Evolutionary conservation across 2,888 invertebrate genomes (phyloP), one percentile per base, ranked within the genome.

Genomic region (Onchidella celtica): DNA sequence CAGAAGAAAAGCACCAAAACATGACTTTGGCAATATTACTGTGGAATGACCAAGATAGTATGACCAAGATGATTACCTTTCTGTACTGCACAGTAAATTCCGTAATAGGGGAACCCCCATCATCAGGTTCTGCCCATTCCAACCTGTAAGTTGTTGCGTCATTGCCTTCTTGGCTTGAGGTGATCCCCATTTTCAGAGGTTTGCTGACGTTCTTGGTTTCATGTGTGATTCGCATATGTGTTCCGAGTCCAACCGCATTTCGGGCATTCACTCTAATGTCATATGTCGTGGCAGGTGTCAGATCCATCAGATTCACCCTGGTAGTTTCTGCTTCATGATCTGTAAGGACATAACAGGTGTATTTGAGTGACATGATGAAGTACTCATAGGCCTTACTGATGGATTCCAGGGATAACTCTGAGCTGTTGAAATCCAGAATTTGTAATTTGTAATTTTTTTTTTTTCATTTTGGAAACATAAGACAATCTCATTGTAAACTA

Each of bases 41-140:
- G n/a, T n/a, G n/a, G n/a, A n/a, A n/a, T n/a, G n/a, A n/a, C n/a
- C n/a, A n/a, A n/a, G n/a, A n/a, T n/a, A n/a, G n/a, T n/a, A n/a
- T n/a, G n/a, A n/a, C n/a, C n/a, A n/a, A n/a, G n/a, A n/a, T n/a
- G n/a, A n/a, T n/a, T n/a, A 80, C 80, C 59, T 34, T 14, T 57
- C 40, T 66, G 68, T 68, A 80, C 17, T n/a, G 24, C n/a, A 80
- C 32, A 29, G 17, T 40, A 21, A 38, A 74, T 21, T 73, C 17
- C n/a, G 27, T 80, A 40, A 80, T 68, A n/a, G 68, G 59, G 21
- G 80, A 80, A 34, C 80, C 80, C 14, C 80, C 74, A 34, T 80
- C 68, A 40, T 68, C 74, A 14, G 68, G 59, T 4, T 73, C 14
- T 21, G 27, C 68, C 80, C 80, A 80, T 40, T 9, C 4, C 27